Base-by-base conservation (phyloP, 2,888 invertebrate genomes). In the Eurytoma californica region DNA sequence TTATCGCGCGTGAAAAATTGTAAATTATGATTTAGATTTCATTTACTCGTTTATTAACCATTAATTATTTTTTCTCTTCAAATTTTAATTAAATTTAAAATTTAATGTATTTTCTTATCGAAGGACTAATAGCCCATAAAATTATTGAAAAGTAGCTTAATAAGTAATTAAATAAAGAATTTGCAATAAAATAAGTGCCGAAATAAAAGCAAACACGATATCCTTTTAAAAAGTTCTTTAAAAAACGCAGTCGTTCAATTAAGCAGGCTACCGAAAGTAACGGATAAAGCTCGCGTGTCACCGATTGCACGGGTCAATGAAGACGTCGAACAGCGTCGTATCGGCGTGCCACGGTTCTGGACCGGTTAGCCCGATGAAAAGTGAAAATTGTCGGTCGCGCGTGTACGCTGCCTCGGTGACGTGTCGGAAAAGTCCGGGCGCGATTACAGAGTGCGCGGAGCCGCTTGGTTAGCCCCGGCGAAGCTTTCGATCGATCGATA, bases 371-470 rank as follows among this genome's bases (percentile, higher is more conserved):
- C 49, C 12, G 49, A 28, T 57, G 57, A 49, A 77, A 77, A 69
- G 69, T 69, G 76, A 76, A 76, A 65, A 69, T 77, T 49, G 4
- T n/a, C 5, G 2, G 30, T 12, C 49, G 30, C 51, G 18, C 18
- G 16, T 9, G 53, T n/a, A 9, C 2, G 20, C 49, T 14, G n/a
- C 57, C 51, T 13, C 0, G 51, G 28, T 68, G 20, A 68, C 69
- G 57, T 55, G 28, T 55, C 49, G 39, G n/a, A 63, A 63, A 63
- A 76, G 24, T 60, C 60, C 13, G 14, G 5, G 58, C 16, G 9
- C 55, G 4, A 20, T 13, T 39, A 39, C n/a, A 20, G 57, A 7
- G 18, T 20, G 18, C 12, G 57, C 60, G 28, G 28, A 24, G 28
- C n/a, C 51, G 63, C 65, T 57, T 53, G 68, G 39, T 3, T 72